phyloP scores from a whole-genome alignment of 1,140 invertebrate genomes.

The Asbolus verrucosus region DNA sequence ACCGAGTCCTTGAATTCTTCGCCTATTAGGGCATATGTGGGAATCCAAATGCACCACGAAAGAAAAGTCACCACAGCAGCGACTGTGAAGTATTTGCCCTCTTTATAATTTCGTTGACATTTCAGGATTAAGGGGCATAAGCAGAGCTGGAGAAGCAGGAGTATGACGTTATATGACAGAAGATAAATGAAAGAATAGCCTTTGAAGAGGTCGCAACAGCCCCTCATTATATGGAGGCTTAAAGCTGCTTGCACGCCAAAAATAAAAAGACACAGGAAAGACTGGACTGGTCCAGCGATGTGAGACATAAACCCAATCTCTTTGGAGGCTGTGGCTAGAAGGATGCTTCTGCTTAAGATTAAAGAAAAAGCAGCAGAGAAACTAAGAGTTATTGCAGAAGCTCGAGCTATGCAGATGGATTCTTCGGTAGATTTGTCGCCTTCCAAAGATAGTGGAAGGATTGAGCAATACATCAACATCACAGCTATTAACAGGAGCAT shows the following conservation, averaged over 20 bases:
- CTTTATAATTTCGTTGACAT: constrained; percentile 74
- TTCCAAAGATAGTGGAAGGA: constrained; percentile 70
- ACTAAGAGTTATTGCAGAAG: constrained; percentile 66
- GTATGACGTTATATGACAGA: constrained; percentile 69
- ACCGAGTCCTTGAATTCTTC: constrained; percentile 69
- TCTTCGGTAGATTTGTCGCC: constrained; percentile 48
- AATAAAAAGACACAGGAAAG: constrained; percentile 70
- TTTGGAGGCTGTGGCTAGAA: constrained; percentile 70
- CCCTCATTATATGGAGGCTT: constrained; percentile 66
- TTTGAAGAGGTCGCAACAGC: constrained; percentile 65
- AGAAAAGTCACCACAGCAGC: constrained; percentile 65
- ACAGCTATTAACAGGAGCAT: constrained; percentile 66
- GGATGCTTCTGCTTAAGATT: constrained; percentile 69
- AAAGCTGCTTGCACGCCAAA: constrained; percentile 69
- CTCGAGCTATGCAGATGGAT: constrained; percentile 55
- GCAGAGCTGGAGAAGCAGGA: constrained; percentile 68
- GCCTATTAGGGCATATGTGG: constrained; percentile 65
- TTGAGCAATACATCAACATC: constrained; percentile 68
- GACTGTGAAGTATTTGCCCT: constrained; percentile 69
- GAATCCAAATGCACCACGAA: constrained; percentile 70
- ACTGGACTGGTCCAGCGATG: constrained; percentile 71
- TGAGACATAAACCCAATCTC: constrained; percentile 73
- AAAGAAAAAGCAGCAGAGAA: constrained; percentile 70
- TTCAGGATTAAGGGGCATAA: constrained; percentile 69
- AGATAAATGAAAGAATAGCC: constrained; percentile 65